These are phyloP conservation scores for Etia nguti DNA, from an alignment of 2,113 vertebrate genomes.

Conservation along the genomic window DNA sequence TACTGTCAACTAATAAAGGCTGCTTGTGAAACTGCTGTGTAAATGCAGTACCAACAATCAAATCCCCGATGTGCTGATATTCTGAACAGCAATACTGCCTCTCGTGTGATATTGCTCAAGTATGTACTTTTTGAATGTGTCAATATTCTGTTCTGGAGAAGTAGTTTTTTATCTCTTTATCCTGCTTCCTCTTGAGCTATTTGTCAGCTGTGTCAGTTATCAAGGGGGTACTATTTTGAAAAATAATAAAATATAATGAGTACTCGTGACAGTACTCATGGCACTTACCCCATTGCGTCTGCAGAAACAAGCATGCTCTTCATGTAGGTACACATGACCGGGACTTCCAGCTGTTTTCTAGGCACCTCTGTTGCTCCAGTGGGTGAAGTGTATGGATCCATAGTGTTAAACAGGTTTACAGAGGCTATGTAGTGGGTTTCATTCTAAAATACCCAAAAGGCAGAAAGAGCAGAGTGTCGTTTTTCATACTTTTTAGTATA, in stretches of 20 bases:
- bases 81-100: background rate
- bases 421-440: constrained; percentile 65
- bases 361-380: constrained; percentile 37
- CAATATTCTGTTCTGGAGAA: background rate
- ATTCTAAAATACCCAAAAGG: constrained; percentile 70
- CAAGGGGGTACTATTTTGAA: background rate
- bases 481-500: background rate
- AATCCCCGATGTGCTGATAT: rapidly evolving
- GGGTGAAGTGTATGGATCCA: constrained; percentile 8
- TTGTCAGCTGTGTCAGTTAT: background rate
- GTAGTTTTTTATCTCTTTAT: background rate
- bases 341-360: constrained; percentile 60
- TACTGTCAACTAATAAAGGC: background rate
- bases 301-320: constrained; percentile 76
- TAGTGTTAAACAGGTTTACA: constrained; percentile 70
- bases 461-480: background rate
- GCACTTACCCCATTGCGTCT: constrained; percentile 76
- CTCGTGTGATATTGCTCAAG: background rate
- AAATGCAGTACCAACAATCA: background rate
- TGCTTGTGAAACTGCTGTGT: background rate
- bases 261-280: background rate
- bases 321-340: constrained; percentile 75
- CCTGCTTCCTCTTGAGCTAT: background rate
- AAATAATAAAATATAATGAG: background rate
- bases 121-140: background rate